Percentiles rank a stretch among this genome's conserved stretches.
These are phyloP conservation scores for Drosophila prosaltans DNA, from an alignment of 1,140 invertebrate species.

Conservation along the genomic window DNA sequence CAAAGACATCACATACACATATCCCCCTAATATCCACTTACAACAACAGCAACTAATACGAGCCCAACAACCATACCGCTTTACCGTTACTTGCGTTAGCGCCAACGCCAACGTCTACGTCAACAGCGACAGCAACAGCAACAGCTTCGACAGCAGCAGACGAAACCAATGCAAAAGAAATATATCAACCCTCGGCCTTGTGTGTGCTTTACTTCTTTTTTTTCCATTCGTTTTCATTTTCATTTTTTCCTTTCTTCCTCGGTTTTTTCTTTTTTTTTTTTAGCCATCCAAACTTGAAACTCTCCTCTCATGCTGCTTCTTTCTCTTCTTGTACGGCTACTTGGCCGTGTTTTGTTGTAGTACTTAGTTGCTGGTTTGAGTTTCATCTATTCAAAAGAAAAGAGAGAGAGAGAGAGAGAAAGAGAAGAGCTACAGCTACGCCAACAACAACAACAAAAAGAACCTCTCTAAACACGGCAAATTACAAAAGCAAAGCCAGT, in stretches of 20 bases:
- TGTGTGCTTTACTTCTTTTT: slow-evolving; percentile 25
- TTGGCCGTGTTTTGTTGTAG: slow-evolving; percentile 22
- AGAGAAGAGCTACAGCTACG: background rate
- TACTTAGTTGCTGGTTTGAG: slow-evolving; percentile 60
- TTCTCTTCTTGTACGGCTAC: slow-evolving; percentile 11
- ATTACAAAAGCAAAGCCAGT: slow-evolving; percentile 46
- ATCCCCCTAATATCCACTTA: slow-evolving; percentile 67
- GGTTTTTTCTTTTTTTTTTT: background rate
- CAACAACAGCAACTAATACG: slow-evolving; percentile 64
- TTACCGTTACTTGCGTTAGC: slow-evolving; percentile 14
- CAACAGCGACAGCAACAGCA: slow-evolving; percentile 14
- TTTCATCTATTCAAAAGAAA: slow-evolving; percentile 63
- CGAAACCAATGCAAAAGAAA: slow-evolving; percentile 68
- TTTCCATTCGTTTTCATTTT: slow-evolving; percentile 53
- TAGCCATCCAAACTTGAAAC: background rate
- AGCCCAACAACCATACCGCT: slow-evolving; percentile 41
- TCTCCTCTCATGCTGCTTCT: slow-evolving; percentile 24
- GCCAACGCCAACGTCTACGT: slow-evolving; percentile 7
- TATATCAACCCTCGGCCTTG: slow-evolving; percentile 71
- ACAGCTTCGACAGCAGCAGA: slow-evolving; percentile 24
- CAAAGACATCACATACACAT: slow-evolving; percentile 1
- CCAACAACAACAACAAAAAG: slow-evolving; percentile 21
- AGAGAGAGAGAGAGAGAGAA: slow-evolving; percentile 9
- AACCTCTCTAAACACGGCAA: slow-evolving; percentile 68
- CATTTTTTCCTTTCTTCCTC: slow-evolving; percentile 22